Percentiles rank a stretch among this genome's conserved stretches.
Conservation (phyloP, 2,888 invertebrate species). For the Brachynemurus nebulosus region DNA sequence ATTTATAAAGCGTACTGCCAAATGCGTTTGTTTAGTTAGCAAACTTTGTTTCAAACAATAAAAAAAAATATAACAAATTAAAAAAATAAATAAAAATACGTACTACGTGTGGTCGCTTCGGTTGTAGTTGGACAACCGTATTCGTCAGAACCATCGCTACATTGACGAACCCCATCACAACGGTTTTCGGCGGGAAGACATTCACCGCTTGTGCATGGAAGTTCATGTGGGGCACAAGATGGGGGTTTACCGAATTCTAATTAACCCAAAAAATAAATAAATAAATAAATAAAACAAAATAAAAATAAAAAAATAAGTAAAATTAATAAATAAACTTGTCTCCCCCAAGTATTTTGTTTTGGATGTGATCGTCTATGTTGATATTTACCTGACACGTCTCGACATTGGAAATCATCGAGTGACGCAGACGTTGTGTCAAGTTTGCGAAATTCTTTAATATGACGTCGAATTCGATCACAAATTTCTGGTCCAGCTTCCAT, state of each 20-base stretch:
- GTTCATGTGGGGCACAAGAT: conserved; percentile 37
- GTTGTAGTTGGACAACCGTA: conserved; percentile 39
- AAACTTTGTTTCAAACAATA: background rate
- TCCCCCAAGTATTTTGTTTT: background rate
- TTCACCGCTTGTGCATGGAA: conserved; percentile 44
- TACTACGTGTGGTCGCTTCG: background rate
- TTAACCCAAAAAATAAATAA: conserved; percentile 6
- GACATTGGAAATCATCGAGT: conserved; percentile 46
- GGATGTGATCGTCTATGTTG: no score
- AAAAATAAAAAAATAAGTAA: conserved; percentile 13
- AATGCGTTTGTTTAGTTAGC: no score
- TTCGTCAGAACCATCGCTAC: conserved; percentile 55
- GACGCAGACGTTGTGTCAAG: conserved; percentile 40
- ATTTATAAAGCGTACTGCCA: no score
- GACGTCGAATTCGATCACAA: conserved; percentile 37
- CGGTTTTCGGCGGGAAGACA: conserved; percentile 39
- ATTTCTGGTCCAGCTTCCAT: conserved; percentile 40
- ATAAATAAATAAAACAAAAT: conserved; percentile 6
- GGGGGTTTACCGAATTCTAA: conserved; percentile 12
- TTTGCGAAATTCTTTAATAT: conserved; percentile 37
- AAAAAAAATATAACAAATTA: conserved; percentile 1
- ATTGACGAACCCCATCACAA: conserved; percentile 47
- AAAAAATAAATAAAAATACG: conserved; percentile 1
- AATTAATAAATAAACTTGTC: conserved; percentile 6
- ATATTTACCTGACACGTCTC: conserved; percentile 38